Conservation (phyloP, 2,888 invertebrate species). For the Hirtodrosophila trivittata region DNA sequence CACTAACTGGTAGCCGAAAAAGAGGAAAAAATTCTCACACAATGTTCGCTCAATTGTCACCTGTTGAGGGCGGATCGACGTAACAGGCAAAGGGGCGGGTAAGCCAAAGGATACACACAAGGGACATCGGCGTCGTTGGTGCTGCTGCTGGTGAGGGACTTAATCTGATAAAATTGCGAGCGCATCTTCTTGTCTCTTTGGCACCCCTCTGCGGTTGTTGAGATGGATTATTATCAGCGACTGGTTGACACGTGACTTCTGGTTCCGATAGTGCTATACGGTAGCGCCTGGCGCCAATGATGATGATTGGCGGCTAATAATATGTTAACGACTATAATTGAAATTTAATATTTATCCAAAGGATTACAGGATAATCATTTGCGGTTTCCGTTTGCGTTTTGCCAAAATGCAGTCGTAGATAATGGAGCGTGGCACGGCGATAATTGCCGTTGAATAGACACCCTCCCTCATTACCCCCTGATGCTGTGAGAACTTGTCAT, state of each 20-base stretch:
- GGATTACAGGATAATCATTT: slow-evolving; percentile 80
- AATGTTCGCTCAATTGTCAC: slow-evolving; percentile 57
- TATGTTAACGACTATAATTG: slow-evolving; percentile 82
- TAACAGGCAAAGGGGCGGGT: slow-evolving; percentile 13
- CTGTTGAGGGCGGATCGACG: slow-evolving; percentile 62
- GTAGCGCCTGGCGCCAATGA: slow-evolving; percentile 45
- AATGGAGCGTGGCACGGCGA: slow-evolving; percentile 54
- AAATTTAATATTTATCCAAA: slow-evolving; percentile 83
- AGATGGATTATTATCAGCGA: slow-evolving; percentile 64
- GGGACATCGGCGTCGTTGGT: slow-evolving; percentile 32
- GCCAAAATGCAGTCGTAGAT: slow-evolving; percentile 57
- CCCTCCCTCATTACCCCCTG: slow-evolving; percentile 6
- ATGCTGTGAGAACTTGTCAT: slow-evolving; percentile 51
- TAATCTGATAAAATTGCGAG: slow-evolving; percentile 76
- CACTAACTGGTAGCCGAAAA: slow-evolving; percentile 39
- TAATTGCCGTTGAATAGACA: slow-evolving; percentile 54
- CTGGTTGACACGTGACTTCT: slow-evolving; percentile 71
- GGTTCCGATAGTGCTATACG: slow-evolving; percentile 26
- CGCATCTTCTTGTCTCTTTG: slow-evolving; percentile 59
- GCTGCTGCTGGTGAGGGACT: slow-evolving; percentile 38
- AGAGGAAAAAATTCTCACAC: slow-evolving; percentile 71
- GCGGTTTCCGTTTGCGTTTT: slow-evolving; percentile 58
- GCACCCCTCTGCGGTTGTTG: slow-evolving; percentile 55
- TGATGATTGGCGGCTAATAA: slow-evolving; percentile 68
- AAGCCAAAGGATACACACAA: slow-evolving; percentile 42